Evolutionary conservation across 1,140 invertebrate species (phyloP).

Genomic region (Arion vulgaris): DNA sequence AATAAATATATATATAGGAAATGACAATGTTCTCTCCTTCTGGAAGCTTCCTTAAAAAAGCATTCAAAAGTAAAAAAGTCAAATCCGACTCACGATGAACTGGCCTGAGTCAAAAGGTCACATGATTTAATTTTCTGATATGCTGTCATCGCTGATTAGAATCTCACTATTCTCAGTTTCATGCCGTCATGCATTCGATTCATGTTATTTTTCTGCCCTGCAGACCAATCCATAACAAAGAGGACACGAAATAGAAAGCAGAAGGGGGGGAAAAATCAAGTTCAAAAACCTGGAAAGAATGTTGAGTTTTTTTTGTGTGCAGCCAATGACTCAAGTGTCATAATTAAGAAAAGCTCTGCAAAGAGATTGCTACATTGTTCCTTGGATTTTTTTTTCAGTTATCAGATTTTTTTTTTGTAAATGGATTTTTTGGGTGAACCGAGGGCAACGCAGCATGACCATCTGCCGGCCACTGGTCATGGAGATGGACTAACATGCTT

Average conservation of each 20-base stretch:
- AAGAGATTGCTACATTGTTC: not conserved
- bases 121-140: conserved; percentile 27
- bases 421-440: not conserved
- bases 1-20: too few relatives aligned
- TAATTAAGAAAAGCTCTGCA: not conserved
- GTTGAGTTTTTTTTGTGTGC: not conserved
- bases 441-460: not conserved
- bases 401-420: too few relatives aligned
- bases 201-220: not conserved
- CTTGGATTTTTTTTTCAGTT: not conserved
- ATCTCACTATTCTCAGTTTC: not conserved
- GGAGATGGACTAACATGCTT: not conserved
- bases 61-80: not conserved
- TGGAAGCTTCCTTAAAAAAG: not conserved
- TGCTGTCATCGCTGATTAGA: conserved; percentile 3
- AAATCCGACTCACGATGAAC: not conserved
- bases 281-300: not conserved
- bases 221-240: not conserved
- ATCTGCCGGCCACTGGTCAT: conserved; percentile 24
- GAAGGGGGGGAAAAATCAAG: not conserved
- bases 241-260: not conserved
- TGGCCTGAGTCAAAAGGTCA: not conserved
- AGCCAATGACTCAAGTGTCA: not conserved
- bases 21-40: too few relatives aligned
- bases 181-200: conserved; percentile 27